Evolutionary conservation across 2,797 vertebrate genomes (phyloP).

Genomic region (Tenualosa ilisha): DNA sequence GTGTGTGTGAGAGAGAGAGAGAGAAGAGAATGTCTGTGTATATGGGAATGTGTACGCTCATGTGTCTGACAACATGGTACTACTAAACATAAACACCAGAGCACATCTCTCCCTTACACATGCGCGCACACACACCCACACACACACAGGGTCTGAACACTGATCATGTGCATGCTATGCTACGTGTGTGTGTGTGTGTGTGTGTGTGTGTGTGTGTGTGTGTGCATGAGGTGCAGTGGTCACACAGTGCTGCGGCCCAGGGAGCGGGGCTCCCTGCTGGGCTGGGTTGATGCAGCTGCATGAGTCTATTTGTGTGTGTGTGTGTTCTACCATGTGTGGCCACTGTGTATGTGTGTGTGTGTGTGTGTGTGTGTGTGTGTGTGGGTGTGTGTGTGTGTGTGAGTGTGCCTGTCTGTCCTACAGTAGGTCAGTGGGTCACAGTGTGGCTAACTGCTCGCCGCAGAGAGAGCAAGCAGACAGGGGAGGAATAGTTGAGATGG

Average conservation of each 20-base stretch:
- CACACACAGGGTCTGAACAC: too few relatives aligned
- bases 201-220: too few relatives aligned
- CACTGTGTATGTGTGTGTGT: too few relatives aligned
- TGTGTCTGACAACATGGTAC: neutral
- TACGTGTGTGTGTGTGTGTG: too few relatives aligned
- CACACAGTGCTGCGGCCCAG: neutral
- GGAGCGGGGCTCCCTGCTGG: too few relatives aligned
- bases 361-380: too few relatives aligned
- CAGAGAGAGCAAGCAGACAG: slow-evolving; percentile 46
- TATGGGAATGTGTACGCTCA: slow-evolving; percentile 45
- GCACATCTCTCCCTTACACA: neutral
- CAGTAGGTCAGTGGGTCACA: slow-evolving; percentile 45
- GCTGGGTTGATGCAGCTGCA: too few relatives aligned
- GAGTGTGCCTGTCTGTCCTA: slow-evolving; percentile 15
- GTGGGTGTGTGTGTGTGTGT: too few relatives aligned
- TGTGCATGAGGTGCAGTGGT: neutral
- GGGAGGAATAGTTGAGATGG: slow-evolving; percentile 60
- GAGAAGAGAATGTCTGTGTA: slow-evolving; percentile 33
- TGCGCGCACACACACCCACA: neutral
- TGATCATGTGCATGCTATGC: neutral
- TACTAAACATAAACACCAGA: neutral
- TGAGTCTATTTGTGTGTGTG: too few relatives aligned
- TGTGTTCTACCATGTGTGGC: too few relatives aligned
- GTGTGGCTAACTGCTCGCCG: neutral
- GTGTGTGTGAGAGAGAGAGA: slow-evolving; percentile 28